phyloP scores from a whole-genome alignment of 2,797 vertebrate species.

The Neopelma chrysocephalum region DNA sequence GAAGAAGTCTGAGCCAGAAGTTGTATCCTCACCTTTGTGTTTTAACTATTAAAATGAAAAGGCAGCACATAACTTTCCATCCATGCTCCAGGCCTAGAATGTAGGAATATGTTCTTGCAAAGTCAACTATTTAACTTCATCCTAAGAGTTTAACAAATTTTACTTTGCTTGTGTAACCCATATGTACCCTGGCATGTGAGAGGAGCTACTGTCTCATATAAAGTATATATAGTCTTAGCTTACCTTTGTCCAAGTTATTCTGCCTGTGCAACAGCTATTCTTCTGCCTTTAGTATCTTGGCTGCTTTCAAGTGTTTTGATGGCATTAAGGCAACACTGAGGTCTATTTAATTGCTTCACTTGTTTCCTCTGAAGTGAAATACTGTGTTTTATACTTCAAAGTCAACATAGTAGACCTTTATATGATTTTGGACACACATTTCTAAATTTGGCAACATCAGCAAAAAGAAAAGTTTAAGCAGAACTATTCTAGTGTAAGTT shows the following conservation, averaged over 20 bases:
- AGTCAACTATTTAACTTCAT: background rate
- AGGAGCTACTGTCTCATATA: background rate
- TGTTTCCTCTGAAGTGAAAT: slow-evolving; percentile 4
- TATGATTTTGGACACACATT: background rate
- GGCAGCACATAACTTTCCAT: background rate
- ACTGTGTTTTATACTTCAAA: background rate
- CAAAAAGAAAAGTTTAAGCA: background rate
- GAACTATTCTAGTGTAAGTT: background rate
- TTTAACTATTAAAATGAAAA: background rate
- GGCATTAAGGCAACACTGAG: background rate
- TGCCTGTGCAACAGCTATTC: background rate
- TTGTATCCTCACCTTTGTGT: background rate
- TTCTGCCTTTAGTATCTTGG: background rate
- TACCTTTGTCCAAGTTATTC: background rate
- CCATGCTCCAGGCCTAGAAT: background rate
- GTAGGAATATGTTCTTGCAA: background rate
- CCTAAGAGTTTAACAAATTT: background rate
- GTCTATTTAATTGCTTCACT: background rate
- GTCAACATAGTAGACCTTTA: background rate
- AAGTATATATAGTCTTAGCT: background rate
- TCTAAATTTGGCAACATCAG: slow-evolving; percentile 9
- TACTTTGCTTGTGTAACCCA: background rate
- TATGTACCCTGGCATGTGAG: background rate
- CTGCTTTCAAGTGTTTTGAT: background rate
- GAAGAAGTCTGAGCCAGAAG: background rate